Evolutionary conservation across 2,888 invertebrate species (phyloP).

Genomic region (Mythimna loreyi): DNA sequence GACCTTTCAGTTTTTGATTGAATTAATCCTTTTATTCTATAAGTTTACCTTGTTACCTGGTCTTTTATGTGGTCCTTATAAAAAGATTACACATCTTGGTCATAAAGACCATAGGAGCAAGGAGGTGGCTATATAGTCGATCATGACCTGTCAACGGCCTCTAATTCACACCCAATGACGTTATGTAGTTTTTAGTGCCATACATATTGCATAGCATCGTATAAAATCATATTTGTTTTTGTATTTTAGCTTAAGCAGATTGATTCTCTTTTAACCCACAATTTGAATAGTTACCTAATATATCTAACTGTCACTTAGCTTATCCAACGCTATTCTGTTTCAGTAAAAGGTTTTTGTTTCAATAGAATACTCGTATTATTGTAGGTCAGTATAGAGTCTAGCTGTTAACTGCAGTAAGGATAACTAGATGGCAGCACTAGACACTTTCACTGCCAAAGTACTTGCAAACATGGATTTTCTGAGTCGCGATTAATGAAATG

Average conservation of each 20-base stretch:
- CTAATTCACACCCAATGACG: not conserved
- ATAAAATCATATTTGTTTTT: not conserved
- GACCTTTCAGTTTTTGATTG: conserved; percentile 33
- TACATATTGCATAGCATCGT: not conserved
- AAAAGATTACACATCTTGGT: not conserved
- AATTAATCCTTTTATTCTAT: not conserved
- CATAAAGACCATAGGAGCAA: not conserved
- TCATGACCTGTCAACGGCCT: not conserved
- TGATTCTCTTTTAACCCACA: too few species aligned
- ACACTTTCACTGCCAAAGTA: not conserved
- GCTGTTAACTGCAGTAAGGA: conserved; percentile 19
- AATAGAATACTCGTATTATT: not conserved
- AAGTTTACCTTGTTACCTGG: not conserved
- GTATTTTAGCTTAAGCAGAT: not conserved
- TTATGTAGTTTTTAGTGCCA: not conserved
- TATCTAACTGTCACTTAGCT: not conserved
- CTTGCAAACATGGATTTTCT: not conserved
- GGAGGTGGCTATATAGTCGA: not conserved
- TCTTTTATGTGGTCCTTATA: not conserved
- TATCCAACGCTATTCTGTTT: not conserved
- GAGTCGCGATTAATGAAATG: not conserved
- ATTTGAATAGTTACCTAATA: not conserved
- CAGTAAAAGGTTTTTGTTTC: not conserved
- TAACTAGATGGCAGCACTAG: conserved; percentile 40
- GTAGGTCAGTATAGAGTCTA: not conserved